Percentiles rank a stretch among this genome's conserved stretches.
Conservation (phyloP, 2,113 vertebrate genomes). For the Lota lota region DNA sequence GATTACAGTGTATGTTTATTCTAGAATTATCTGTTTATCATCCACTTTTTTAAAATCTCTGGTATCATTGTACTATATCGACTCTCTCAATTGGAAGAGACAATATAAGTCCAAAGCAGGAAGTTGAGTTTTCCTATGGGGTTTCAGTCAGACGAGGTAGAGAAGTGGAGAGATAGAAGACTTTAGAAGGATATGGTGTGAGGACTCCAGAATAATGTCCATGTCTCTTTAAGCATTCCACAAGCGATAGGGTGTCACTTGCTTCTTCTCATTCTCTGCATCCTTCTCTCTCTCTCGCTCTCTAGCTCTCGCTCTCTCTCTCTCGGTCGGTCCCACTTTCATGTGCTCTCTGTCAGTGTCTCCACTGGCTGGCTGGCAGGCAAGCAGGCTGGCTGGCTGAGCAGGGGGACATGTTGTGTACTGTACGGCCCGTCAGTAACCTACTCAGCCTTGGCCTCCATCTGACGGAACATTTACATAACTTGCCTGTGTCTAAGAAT, state of each 20-base stretch:
- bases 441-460: constrained; percentile 79
- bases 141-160: constrained; percentile 25
- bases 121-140: too few relatives aligned
- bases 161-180: constrained; percentile 23
- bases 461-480: constrained; percentile 81
- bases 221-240: not conserved
- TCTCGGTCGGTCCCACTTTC: not conserved
- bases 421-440: constrained; percentile 80
- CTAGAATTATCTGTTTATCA: too few relatives aligned
- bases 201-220: not conserved
- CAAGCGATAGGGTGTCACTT: not conserved
- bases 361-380: constrained; percentile 42
- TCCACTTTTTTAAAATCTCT: too few relatives aligned
- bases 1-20: too few relatives aligned
- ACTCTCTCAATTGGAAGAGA: too few relatives aligned
- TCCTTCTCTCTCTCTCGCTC: not conserved
- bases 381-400: constrained; percentile 62
- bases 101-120: too few relatives aligned
- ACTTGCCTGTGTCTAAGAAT: constrained; percentile 71
- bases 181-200: constrained; percentile 1
- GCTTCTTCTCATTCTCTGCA: not conserved
- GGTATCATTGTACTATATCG: too few relatives aligned
- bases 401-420: constrained; percentile 78
- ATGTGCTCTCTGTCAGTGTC: constrained; percentile 69
- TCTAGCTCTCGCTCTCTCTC: too few relatives aligned